phyloP scores from a whole-genome alignment of 2,888 invertebrate species.

The Allacma fusca region DNA sequence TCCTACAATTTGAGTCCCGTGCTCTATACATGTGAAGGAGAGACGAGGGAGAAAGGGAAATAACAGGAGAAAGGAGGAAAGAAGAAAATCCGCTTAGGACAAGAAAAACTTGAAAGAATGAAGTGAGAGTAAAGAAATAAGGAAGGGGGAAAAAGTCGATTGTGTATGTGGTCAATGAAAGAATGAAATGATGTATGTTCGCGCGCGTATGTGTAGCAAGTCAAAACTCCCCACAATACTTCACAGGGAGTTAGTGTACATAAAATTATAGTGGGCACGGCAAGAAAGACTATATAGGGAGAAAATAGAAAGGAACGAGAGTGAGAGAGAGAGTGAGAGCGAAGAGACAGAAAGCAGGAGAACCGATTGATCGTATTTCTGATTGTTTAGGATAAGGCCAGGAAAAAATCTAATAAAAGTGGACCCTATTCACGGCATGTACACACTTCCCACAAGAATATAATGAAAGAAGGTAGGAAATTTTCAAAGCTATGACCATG shows the following conservation, averaged over 20 bases:
- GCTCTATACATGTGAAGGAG: neutral
- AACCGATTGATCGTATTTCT: conserved; percentile 12
- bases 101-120: conserved; percentile 20
- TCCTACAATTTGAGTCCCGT: no score
- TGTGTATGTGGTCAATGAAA: conserved; percentile 31
- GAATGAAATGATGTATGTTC: conserved; percentile 31
- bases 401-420: conserved; percentile 14
- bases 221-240: neutral
- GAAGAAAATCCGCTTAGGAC: conserved; percentile 25
- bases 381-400: conserved; percentile 4
- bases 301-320: neutral
- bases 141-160: conserved; percentile 28
- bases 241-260: no score
- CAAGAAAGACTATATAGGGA: neutral
- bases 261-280: no score
- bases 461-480: neutral
- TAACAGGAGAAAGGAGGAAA: neutral
- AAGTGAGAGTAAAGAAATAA: conserved; percentile 27
- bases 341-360: neutral
- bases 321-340: neutral
- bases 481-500: neutral
- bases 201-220: neutral
- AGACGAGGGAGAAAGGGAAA: neutral
- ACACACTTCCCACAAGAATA: neutral
- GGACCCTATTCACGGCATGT: neutral